Percentiles rank a stretch among this genome's conserved stretches.
Evolutionary conservation across 1,140 invertebrate species (phyloP).

Genomic region (Drosophila littoralis): DNA sequence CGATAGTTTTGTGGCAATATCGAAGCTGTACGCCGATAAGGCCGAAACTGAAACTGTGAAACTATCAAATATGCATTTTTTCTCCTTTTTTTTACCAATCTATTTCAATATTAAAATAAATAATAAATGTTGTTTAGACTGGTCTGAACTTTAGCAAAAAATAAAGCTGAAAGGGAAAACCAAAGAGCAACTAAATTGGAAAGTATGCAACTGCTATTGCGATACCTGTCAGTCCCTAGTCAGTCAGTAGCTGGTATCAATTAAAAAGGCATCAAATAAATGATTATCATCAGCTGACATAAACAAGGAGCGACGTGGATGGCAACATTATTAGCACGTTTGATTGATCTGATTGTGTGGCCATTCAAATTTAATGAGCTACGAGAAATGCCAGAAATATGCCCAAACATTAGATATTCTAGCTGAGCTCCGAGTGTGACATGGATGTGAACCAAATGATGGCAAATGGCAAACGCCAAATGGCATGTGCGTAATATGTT

Average conservation of each 20-base stretch:
- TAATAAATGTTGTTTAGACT: no score
- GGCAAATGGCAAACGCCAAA: constrained; percentile 4
- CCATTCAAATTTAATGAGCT: constrained; percentile 54
- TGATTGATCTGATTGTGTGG: constrained; percentile 61
- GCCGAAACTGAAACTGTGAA: no score
- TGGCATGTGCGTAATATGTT: not conserved
- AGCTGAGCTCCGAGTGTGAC: constrained; percentile 6
- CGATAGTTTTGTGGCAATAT: no score
- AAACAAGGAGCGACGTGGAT: constrained; percentile 16
- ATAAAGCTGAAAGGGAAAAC: not conserved
- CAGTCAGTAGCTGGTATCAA: constrained; percentile 22
- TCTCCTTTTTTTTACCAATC: no score
- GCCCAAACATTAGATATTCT: constrained; percentile 6
- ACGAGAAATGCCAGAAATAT: constrained; percentile 40
- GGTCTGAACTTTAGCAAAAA: not conserved
- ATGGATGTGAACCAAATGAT: constrained; percentile 14
- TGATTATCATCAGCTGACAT: constrained; percentile 54
- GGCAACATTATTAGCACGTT: constrained; percentile 55
- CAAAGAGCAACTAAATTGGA: not conserved
- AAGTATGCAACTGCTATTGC: constrained; percentile 18
- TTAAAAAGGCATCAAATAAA: constrained; percentile 31
- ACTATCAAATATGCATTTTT: no score
- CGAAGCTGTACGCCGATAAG: no score
- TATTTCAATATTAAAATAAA: no score
- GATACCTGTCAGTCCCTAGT: constrained; percentile 53